Percentiles rank a stretch among this genome's conserved stretches.
phyloP scores from a whole-genome alignment of 2,113 vertebrate species.

The Varanus komodoensis region DNA sequence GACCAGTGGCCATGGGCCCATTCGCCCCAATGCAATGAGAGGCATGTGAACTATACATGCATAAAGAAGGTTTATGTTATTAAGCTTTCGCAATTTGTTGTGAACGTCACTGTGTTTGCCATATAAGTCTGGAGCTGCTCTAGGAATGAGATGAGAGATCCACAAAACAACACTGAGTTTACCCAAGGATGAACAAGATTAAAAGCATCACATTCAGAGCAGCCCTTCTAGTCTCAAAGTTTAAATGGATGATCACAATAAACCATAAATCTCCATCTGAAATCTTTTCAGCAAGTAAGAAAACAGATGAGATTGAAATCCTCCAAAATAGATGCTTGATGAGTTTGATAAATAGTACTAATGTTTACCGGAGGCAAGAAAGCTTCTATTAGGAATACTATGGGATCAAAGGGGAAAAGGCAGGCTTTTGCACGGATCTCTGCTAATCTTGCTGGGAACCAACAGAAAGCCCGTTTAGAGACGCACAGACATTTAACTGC shows the following conservation, averaged over 20 bases:
- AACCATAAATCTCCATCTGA: constrained; percentile 8
- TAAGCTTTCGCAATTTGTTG: not conserved
- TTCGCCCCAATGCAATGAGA: not conserved
- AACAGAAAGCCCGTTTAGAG: constrained; percentile 28
- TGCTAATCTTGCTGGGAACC: constrained; percentile 44
- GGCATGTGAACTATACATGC: not conserved
- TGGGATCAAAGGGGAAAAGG: constrained; percentile 9
- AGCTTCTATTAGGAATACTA: constrained; percentile 33
- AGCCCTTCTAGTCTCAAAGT: not conserved
- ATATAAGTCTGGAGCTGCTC: not conserved
- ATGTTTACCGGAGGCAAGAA: not conserved
- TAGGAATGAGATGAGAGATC: not conserved
- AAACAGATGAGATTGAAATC: constrained; percentile 32
- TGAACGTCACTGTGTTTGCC: not conserved
- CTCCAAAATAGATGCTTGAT: not conserved
- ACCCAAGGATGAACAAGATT: not conserved
- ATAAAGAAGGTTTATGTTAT: not conserved
- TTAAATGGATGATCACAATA: constrained; percentile 12
- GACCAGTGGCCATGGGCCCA: not conserved
- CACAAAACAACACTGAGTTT: not conserved
- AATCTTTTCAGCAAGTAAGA: constrained; percentile 23
- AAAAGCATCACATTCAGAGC: not conserved
- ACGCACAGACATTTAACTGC: constrained; percentile 18
- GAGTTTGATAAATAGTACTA: constrained; percentile 12
- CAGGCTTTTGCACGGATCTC: constrained; percentile 24